Percentiles rank a stretch among this genome's conserved stretches.
Conservation (phyloP, 2,888 invertebrate species). For the Sthenelais limicola region DNA sequence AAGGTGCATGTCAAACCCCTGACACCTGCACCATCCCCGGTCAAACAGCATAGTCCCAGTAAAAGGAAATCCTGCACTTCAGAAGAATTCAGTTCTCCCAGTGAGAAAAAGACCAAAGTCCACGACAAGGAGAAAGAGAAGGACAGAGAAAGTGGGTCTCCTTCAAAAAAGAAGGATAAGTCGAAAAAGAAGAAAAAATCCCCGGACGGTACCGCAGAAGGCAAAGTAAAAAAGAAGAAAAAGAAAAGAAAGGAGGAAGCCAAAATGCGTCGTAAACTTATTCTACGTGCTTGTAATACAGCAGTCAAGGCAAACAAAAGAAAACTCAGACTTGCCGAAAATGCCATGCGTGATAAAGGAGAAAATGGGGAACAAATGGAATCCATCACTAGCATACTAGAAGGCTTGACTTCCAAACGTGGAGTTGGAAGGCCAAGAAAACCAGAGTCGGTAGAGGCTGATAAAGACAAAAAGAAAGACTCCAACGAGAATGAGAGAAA, state of each 20-base stretch:
- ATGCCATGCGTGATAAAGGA: neutral
- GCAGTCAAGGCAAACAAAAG: constrained; percentile 23
- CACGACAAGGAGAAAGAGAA: constrained; percentile 1
- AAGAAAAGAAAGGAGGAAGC: constrained; percentile 26
- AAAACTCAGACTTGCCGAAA: constrained; percentile 7
- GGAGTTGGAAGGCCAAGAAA: constrained; percentile 23
- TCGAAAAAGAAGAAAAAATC: constrained; percentile 13
- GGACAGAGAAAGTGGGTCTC: neutral
- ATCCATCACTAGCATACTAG: constrained; percentile 16
- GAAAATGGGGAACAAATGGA: neutral
- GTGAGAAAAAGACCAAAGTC: constrained; percentile 22
- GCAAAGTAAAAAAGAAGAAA: constrained; percentile 10
- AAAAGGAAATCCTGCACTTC: constrained; percentile 10
- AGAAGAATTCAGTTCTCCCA: no score
- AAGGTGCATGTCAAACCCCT: neutral
- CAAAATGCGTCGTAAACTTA: constrained; percentile 12
- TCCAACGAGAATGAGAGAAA: neutral
- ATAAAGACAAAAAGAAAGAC: neutral
- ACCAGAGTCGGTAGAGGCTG: neutral
- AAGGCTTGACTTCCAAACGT: constrained; percentile 25
- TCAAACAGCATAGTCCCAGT: no score
- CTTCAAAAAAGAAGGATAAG: neutral
- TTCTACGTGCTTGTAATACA: constrained; percentile 21
- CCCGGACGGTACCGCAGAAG: neutral
- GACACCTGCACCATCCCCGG: constrained; percentile 3